Evolutionary conservation across 2,113 vertebrate species (phyloP).

Genomic region (Equus quagga): DNA sequence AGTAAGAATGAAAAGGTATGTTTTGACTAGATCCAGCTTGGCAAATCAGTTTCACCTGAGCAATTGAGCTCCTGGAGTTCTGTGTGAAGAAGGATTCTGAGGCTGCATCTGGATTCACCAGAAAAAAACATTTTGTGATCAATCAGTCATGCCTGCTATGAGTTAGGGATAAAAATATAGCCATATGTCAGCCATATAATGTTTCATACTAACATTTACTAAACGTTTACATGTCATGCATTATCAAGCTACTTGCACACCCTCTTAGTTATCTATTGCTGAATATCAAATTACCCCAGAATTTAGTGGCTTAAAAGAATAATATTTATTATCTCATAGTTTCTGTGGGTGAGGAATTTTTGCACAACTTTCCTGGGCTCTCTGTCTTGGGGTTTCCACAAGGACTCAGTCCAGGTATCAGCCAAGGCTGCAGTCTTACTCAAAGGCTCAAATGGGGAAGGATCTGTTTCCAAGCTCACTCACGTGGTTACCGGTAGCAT

Average conservation of each 20-base stretch:
- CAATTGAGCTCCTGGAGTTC: neutral
- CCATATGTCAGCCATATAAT: neutral
- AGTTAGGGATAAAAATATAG: neutral
- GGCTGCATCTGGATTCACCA: neutral
- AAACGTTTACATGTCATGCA: neutral
- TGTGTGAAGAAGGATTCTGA: neutral
- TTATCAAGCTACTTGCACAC: neutral
- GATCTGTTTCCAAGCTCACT: neutral
- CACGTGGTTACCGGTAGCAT: neutral
- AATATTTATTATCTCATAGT: neutral
- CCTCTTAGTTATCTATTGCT: neutral
- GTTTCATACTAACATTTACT: neutral
- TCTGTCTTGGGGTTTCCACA: neutral
- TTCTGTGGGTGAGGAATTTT: neutral
- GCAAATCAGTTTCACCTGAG: neutral
- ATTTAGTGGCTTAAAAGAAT: neutral
- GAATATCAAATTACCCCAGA: neutral
- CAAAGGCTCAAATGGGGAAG: neutral
- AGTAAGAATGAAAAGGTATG: neutral
- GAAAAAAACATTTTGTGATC: neutral
- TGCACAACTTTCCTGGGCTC: neutral
- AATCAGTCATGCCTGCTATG: neutral
- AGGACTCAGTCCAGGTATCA: neutral
- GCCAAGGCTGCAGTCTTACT: neutral
- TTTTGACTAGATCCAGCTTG: neutral